Evolutionary conservation across 1,140 invertebrate genomes (phyloP).

Genomic region (Wiebesia pumilae): DNA sequence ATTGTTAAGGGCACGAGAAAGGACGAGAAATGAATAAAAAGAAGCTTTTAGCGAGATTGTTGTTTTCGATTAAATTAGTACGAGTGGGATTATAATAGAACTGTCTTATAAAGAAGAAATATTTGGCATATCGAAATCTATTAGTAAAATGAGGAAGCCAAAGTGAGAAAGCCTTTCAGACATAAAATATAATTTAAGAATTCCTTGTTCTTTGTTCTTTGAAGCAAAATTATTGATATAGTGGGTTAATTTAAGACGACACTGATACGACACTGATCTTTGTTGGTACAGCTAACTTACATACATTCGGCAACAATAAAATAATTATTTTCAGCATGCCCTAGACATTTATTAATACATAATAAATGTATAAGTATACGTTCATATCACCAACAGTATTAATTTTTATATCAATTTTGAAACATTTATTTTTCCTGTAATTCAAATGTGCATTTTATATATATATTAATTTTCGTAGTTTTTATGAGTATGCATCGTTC

Average conservation of each 20-base stretch:
- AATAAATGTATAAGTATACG: too few species aligned
- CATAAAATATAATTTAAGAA: neutral
- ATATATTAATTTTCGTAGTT: too few species aligned
- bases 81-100: neutral
- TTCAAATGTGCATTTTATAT: too few species aligned
- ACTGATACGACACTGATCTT: too few species aligned
- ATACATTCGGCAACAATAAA: too few species aligned
- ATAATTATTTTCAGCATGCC: too few species aligned
- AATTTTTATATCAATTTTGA: too few species aligned
- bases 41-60: conserved; percentile 17
- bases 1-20: neutral
- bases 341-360: too few species aligned
- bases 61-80: neutral
- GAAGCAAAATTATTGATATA: neutral
- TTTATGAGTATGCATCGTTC: neutral
- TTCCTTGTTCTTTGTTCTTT: neutral
- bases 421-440: too few species aligned
- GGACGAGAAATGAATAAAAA: neutral
- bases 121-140: conserved; percentile 2
- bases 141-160: neutral
- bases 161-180: neutral
- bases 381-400: too few species aligned
- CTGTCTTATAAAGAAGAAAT: neutral
- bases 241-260: neutral
- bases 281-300: too few species aligned